phyloP scores from a whole-genome alignment of 2,113 vertebrate genomes.

The Brienomyrus brachyistius region DNA sequence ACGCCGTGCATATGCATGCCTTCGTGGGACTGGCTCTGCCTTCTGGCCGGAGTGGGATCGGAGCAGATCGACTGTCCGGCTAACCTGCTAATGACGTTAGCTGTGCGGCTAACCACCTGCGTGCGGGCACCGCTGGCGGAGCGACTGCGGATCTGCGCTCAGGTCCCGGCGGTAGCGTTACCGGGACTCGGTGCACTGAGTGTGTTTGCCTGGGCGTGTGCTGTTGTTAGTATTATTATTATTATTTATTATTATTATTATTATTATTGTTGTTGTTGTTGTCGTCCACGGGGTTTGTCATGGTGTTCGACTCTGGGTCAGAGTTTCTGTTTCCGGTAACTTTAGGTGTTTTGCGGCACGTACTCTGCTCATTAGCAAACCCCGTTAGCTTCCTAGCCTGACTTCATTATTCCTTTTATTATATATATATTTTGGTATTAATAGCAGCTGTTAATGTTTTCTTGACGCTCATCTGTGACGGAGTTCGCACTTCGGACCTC shows the following conservation, averaged over 20 bases:
- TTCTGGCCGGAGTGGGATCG: background rate
- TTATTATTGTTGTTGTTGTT: background rate
- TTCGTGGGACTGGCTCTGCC: background rate
- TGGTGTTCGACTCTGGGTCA: background rate
- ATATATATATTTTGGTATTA: background rate
- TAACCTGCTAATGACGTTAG: background rate
- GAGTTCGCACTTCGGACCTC: background rate
- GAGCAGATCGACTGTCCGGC: background rate
- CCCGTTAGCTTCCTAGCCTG: background rate
- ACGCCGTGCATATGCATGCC: background rate
- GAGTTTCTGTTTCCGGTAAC: constrained; percentile 17
- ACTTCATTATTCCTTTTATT: background rate
- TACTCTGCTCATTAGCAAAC: background rate
- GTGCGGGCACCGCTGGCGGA: background rate
- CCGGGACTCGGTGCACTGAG: background rate
- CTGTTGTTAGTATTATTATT: background rate
- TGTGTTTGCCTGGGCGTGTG: background rate
- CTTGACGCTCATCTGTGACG: too few relatives aligned
- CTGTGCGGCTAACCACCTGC: background rate
- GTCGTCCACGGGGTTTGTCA: background rate
- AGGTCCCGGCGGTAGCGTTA: background rate
- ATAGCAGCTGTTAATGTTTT: background rate
- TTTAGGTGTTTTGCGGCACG: background rate
- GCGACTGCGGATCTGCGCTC: background rate
- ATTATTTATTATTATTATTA: background rate